These are phyloP conservation scores for Megalopta genalis DNA, from an alignment of 1,140 invertebrate genomes.

Conservation along the genomic window DNA sequence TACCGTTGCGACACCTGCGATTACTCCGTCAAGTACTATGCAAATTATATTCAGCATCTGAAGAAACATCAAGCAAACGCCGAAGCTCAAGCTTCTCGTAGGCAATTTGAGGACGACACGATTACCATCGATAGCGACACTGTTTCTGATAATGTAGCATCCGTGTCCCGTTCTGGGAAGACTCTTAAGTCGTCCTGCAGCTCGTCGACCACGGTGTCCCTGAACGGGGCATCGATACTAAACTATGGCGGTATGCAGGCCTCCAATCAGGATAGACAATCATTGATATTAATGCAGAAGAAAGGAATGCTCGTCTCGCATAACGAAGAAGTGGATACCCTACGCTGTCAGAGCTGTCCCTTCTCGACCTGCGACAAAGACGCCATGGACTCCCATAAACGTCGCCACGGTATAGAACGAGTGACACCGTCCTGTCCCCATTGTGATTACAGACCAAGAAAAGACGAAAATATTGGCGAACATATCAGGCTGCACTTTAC, in stretches of 20 bases:
- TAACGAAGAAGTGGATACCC: conserved; percentile 72
- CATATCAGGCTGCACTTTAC: conserved; percentile 90
- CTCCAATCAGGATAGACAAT: conserved; percentile 76
- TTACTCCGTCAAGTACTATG: conserved; percentile 93
- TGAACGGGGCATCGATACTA: neutral
- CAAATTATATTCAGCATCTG: conserved; percentile 90
- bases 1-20: conserved; percentile 93
- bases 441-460: conserved; percentile 90
- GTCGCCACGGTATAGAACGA: conserved; percentile 85
- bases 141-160: conserved; percentile 25
- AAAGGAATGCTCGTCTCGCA: conserved; percentile 77
- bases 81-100: conserved; percentile 83
- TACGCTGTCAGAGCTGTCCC: conserved; percentile 88
- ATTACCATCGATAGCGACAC: conserved; percentile 72
- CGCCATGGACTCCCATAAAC: conserved; percentile 87
- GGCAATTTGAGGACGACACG: conserved; percentile 76
- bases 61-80: conserved; percentile 88
- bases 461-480: conserved; percentile 88
- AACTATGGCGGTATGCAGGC: conserved; percentile 36
- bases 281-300: conserved; percentile 76
- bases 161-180: conserved; percentile 72
- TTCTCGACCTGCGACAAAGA: conserved; percentile 88
- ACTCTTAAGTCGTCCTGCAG: conserved; percentile 75
- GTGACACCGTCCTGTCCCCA: conserved; percentile 86
- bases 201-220: neutral